Conservation (phyloP, 1,140 invertebrate genomes). For the Sycophila sp. region DNA sequence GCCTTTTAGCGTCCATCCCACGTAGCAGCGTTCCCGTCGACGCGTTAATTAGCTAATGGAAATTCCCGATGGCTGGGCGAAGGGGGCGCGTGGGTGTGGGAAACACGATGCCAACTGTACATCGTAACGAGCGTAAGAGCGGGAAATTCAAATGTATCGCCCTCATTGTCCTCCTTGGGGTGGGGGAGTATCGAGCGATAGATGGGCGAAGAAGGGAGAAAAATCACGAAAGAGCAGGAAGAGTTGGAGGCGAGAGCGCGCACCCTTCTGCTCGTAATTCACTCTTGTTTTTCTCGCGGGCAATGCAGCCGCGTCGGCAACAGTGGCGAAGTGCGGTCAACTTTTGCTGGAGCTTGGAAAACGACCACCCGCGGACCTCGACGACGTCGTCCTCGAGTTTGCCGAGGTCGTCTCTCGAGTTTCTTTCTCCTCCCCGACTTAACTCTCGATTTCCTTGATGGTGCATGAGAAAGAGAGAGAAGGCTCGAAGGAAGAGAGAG, state of each 20-base stretch:
- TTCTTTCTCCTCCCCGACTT: not conserved
- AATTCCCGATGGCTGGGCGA: conserved; percentile 45
- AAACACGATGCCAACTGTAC: not conserved
- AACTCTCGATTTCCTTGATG: not conserved
- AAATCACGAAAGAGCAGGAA: conserved; percentile 11
- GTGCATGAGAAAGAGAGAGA: not conserved
- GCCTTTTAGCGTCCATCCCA: not conserved
- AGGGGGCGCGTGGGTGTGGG: no score
- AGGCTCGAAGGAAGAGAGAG: no score
- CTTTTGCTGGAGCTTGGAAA: conserved; percentile 1
- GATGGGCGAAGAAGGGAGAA: not conserved
- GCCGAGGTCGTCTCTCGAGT: no score
- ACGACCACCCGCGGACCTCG: not conserved
- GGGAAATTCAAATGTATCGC: conserved; percentile 65
- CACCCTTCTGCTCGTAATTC: conserved; percentile 60
- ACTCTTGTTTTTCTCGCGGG: conserved; percentile 63
- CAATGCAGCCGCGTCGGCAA: conserved; percentile 20
- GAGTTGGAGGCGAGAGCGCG: conserved; percentile 33
- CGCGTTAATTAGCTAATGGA: conserved; percentile 65
- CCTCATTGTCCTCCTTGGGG: conserved; percentile 55
- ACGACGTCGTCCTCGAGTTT: not conserved
- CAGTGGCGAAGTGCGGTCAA: not conserved
- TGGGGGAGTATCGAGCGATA: conserved; percentile 20
- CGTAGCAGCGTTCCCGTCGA: conserved; percentile 28
- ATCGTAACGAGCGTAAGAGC: conserved; percentile 45